Conservation (phyloP, 2,888 invertebrate species). For the Hyalella azteca region DNA sequence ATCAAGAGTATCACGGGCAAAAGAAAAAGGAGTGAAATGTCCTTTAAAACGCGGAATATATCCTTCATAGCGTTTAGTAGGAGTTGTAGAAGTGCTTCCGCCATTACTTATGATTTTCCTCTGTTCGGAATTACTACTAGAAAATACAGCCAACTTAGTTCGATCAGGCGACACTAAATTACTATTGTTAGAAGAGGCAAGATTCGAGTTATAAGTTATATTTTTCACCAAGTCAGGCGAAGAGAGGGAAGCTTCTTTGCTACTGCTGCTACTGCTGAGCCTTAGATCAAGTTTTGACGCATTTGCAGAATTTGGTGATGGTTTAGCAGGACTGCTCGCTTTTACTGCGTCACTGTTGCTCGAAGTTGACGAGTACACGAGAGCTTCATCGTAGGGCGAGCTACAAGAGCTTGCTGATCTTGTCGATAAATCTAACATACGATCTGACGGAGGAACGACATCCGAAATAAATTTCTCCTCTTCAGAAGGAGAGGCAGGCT, state of each 20-base stretch:
- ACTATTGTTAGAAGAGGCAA: not conserved
- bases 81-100: not conserved
- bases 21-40: constrained; percentile 49
- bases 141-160: not conserved
- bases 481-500: too few species aligned
- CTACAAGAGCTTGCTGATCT: not conserved
- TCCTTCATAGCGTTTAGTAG: constrained; percentile 50
- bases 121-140: not conserved
- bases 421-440: too few species aligned
- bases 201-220: not conserved
- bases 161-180: not conserved
- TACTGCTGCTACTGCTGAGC: not conserved
- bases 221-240: constrained; percentile 25
- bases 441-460: too few species aligned
- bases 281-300: not conserved
- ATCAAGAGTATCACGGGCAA: constrained; percentile 53
- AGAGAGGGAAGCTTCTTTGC: constrained; percentile 18
- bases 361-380: not conserved
- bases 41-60: constrained; percentile 55
- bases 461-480: too few species aligned
- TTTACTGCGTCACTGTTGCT: not conserved
- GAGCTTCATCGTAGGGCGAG: constrained; percentile 1
- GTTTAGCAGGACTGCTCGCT: not conserved
- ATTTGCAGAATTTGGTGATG: not conserved
- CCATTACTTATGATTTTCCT: not conserved